Evolutionary conservation across 2,797 vertebrate genomes (phyloP).

Genomic region (Periparus ater): DNA sequence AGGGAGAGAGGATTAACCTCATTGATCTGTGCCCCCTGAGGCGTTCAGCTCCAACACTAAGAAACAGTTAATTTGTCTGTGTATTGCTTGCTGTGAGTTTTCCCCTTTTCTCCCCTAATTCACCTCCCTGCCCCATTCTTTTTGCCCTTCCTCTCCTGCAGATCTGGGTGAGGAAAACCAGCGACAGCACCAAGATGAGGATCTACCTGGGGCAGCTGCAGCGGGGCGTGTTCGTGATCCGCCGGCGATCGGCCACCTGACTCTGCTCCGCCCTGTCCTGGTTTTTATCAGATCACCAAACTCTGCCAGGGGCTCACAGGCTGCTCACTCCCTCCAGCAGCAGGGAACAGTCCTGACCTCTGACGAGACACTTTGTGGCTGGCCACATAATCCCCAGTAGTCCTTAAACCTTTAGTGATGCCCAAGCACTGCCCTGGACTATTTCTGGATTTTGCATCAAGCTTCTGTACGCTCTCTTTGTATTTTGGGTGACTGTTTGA

Average conservation of each 20-base stretch:
- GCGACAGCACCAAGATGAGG: conserved; percentile 99
- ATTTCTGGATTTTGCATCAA: conserved; percentile 37
- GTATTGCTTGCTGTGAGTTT: neutral
- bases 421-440: conserved; percentile 19
- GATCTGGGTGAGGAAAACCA: conserved; percentile 99
- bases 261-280: neutral
- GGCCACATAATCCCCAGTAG: conserved; percentile 28
- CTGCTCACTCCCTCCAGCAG: conserved; percentile 21
- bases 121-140: neutral
- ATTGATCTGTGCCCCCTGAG: neutral
- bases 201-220: conserved; percentile 98
- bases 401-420: conserved; percentile 46
- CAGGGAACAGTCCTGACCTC: conserved; percentile 41
- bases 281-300: conserved; percentile 10
- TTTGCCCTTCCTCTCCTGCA: conserved; percentile 46
- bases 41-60: neutral
- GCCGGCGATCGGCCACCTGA: conserved; percentile 94
- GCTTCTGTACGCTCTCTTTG: conserved; percentile 12
- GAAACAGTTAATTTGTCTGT: neutral
- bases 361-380: conserved; percentile 39
- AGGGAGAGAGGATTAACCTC: neutral
- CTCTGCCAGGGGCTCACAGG: conserved; percentile 14
- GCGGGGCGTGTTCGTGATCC: conserved; percentile 96
- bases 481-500: conserved; percentile 40
- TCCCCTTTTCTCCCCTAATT: neutral